Percentiles rank a stretch among this genome's conserved stretches.
Conservation (phyloP, 2,888 invertebrate species). For the Leptopilina drosophilae region DNA sequence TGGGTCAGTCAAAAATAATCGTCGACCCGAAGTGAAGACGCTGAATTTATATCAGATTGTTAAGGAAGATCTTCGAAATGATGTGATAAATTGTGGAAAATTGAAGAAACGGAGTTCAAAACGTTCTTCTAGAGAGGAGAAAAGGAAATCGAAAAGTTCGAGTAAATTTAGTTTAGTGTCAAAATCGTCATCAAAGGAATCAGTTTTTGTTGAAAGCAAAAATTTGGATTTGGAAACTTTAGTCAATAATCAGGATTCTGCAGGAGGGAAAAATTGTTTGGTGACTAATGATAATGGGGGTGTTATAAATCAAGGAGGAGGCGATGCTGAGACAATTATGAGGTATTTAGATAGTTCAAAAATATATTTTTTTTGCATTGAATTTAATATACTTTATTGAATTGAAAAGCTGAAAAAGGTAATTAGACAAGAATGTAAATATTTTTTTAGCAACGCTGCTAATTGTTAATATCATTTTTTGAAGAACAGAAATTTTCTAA, state of each 20-base stretch:
- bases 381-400: not conserved
- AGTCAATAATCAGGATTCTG: not conserved
- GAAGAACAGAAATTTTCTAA: too few species aligned
- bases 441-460: too few species aligned
- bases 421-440: not conserved
- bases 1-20: not conserved
- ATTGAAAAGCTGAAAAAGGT: not conserved
- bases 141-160: not conserved
- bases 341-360: not conserved
- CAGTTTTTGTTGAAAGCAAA: not conserved
- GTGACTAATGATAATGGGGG: not conserved
- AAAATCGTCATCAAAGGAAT: not conserved
- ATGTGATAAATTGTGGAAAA: not conserved
- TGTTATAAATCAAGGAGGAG: not conserved
- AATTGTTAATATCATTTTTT: too few species aligned
- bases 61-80: constrained; percentile 5
- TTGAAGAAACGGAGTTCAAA: not conserved
- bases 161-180: not conserved
- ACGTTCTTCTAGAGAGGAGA: not conserved
- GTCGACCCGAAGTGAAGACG: not conserved
- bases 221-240: not conserved
- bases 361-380: too few species aligned
- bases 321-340: not conserved
- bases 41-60: constrained; percentile 26
- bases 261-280: not conserved